phyloP scores from a whole-genome alignment of 2,797 vertebrate genomes.

The Carduelis carduelis region DNA sequence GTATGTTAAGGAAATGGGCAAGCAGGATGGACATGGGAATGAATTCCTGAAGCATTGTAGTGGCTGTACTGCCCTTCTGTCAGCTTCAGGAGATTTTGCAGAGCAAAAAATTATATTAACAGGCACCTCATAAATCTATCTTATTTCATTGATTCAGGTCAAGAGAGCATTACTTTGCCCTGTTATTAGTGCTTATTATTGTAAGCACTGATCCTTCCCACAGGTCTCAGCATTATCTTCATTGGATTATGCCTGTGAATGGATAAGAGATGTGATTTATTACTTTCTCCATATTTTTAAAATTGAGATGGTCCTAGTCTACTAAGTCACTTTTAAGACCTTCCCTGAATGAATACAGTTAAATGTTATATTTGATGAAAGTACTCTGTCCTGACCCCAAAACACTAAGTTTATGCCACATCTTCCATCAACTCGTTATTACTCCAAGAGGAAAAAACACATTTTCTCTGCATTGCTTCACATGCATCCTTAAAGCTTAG shows the following conservation, averaged over 20 bases:
- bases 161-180: background rate
- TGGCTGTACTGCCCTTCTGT: background rate
- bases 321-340: background rate
- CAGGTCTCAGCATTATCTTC: background rate
- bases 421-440: background rate
- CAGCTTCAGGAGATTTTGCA: background rate
- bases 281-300: background rate
- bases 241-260: background rate
- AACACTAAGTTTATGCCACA: background rate
- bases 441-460: background rate
- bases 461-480: background rate
- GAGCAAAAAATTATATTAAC: background rate
- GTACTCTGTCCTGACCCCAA: background rate
- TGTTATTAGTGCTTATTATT: background rate
- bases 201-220: background rate
- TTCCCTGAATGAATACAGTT: background rate
- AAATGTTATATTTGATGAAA: background rate
- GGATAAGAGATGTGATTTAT: background rate
- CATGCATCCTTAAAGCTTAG: background rate
- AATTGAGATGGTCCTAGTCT: background rate
- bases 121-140: background rate
- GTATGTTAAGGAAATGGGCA: background rate
- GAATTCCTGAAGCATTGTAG: background rate
- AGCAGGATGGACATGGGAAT: background rate
- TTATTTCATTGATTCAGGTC: background rate